Percentiles rank a stretch among this genome's conserved stretches.
phyloP scores from a whole-genome alignment of 2,113 vertebrate genomes.

The Propithecus coquereli region DNA sequence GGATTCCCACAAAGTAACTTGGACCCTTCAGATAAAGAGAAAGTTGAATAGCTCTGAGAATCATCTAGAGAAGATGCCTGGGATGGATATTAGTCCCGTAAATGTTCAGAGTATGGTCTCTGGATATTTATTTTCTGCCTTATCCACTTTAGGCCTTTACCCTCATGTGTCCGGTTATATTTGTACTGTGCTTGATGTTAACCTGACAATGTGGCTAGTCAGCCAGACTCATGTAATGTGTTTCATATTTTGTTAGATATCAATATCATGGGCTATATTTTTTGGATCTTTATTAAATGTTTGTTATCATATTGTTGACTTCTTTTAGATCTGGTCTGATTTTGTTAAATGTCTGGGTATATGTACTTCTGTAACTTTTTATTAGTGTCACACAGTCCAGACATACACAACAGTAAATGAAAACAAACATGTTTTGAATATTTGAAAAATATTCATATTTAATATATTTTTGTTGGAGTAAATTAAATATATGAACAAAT shows the following conservation, averaged over 20 bases:
- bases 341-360: constrained; percentile 9
- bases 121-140: not conserved
- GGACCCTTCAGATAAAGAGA: not conserved
- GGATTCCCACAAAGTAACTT: not conserved
- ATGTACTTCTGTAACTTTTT: not conserved
- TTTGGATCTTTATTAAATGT: constrained; percentile 2
- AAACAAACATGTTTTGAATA: not conserved
- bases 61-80: not conserved
- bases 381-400: not conserved
- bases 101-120: not conserved
- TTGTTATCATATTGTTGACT: not conserved
- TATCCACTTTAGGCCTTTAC: not conserved
- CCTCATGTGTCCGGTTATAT: not conserved
- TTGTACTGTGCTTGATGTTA: not conserved
- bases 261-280: not conserved
- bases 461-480: not conserved
- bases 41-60: not conserved
- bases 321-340: not conserved
- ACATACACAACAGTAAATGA: not conserved
- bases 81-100: not conserved
- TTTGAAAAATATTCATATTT: not conserved
- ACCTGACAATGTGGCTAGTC: not conserved
- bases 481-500: not conserved
- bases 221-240: not conserved
- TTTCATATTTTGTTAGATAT: constrained; percentile 11